A percentile compares a stretch with the other conserved stretches of the same genome.
These are phyloP conservation scores for Enteromius radiatus DNA, from an alignment of 2,797 vertebrate species.

Conservation along the genomic window DNA sequence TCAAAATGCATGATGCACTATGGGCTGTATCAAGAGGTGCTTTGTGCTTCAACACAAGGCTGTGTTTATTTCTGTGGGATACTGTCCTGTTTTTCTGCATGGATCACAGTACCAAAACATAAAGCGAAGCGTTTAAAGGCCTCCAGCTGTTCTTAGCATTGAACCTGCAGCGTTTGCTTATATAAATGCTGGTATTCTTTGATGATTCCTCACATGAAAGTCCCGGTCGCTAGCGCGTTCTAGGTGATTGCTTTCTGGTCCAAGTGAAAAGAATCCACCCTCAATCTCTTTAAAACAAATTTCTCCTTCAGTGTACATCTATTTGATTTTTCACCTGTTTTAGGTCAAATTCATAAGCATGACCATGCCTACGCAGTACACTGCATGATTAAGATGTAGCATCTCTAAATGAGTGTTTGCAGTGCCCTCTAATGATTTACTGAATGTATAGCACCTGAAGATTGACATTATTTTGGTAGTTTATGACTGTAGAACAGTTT, in stretches of 20 bases:
- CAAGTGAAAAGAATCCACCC: not conserved
- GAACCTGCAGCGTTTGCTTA: not conserved
- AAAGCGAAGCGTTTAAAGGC: not conserved
- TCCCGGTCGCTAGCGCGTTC: too few relatives aligned
- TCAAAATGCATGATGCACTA: slow-evolving; percentile 10
- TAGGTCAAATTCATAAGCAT: not conserved
- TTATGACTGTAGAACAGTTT: not conserved
- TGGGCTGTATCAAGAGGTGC: not conserved
- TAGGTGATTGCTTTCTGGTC: not conserved
- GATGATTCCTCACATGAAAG: not conserved
- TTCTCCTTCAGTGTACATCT: not conserved
- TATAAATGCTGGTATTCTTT: not conserved
- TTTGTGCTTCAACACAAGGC: slow-evolving; percentile 1
- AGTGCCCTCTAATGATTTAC: not conserved
- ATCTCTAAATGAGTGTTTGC: not conserved
- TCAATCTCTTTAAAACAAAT: too few relatives aligned
- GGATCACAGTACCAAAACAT: not conserved
- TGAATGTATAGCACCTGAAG: not conserved
- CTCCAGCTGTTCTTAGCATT: not conserved
- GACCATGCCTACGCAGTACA: not conserved
- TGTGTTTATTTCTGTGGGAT: not conserved
- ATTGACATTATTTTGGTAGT: not conserved
- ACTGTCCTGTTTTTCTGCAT: not conserved
- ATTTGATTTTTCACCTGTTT: not conserved
- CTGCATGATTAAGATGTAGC: not conserved